Evolutionary conservation across 2,888 invertebrate species (phyloP), one percentile per base, ranked within the genome.

Genomic region (Tetranychus piercei): DNA sequence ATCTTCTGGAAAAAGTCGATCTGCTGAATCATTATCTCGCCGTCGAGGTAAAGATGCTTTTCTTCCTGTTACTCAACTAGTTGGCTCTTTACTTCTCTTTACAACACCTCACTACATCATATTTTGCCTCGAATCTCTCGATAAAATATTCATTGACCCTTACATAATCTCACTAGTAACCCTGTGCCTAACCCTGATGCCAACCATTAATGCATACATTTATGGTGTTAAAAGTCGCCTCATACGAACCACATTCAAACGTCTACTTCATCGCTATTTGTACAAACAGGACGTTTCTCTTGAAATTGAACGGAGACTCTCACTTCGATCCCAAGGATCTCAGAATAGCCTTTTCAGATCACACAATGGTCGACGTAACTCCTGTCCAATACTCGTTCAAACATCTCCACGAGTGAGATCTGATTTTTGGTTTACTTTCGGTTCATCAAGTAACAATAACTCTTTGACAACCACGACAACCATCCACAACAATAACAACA

Each of bases 181-280:
- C 6, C 85, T 86, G n/a, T 82, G 89, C 44, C 82, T 90, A 67
- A 87, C 88, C 7, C 87, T 88, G 76, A 88, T 89, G 7, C 88
- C 89, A 4, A 87, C 88, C 1, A 85, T 90, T 65, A 90, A 90
- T 80, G 88, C 88, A n/a, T 86, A 90, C 73, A 83, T 90, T 69
- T 90, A 90, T 80, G 90, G 90, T 67, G 85, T 90, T 73, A 87
- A 89, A 80, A 90, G 88, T 81, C 87, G 88, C 81, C 86, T 87
- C 0, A 82, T 90, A 65, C 85, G 87, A 76, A 88, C 88, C 80
- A 88, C 89, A 74, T 87, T 90, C 79, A 86, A 88, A 79, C 89
- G 90, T 81, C 90, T 90, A 81, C 87, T 88, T 86, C 85, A 90
- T 72, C 90, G 90, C 82, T 87, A 89, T 81, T 86, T 89, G 83